Evolutionary conservation across 1,140 invertebrate genomes (phyloP).

Genomic region (Pseudobourletiella spinata): DNA sequence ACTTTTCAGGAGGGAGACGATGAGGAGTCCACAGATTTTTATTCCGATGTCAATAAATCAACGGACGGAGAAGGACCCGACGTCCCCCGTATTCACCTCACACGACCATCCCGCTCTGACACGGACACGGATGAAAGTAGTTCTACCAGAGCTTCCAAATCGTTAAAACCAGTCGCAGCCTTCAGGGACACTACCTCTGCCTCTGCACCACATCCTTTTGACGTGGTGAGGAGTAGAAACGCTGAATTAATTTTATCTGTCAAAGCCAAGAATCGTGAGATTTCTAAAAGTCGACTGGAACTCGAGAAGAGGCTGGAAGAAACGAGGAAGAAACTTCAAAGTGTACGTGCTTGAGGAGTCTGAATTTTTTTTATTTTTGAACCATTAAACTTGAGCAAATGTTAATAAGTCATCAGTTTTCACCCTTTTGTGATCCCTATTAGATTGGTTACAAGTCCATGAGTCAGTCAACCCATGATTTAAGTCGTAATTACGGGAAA

Average conservation of each 20-base stretch:
- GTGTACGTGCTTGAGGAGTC: constrained; percentile 63
- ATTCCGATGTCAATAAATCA: constrained; percentile 34
- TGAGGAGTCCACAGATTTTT: constrained; percentile 53
- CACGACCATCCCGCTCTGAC: constrained; percentile 15
- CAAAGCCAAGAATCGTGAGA: constrained; percentile 48
- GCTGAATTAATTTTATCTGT: constrained; percentile 35
- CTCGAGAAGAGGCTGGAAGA: constrained; percentile 74
- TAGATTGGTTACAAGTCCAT: constrained; percentile 37
- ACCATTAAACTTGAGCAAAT: background rate
- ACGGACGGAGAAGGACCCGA: constrained; percentile 33
- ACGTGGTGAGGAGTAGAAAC: constrained; percentile 31
- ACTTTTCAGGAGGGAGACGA: constrained; percentile 63
- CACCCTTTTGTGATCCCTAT: no score
- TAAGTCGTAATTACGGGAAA: constrained; percentile 26
- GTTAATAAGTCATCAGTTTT: background rate
- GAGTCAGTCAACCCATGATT: constrained; percentile 35
- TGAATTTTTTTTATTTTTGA: constrained; percentile 8
- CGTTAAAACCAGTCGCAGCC: constrained; percentile 8
- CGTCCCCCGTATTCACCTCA: background rate
- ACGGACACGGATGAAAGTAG: constrained; percentile 34
- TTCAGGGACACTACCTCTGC: constrained; percentile 12
- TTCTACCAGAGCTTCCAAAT: constrained; percentile 19
- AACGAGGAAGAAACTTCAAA: constrained; percentile 76
- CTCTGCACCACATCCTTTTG: constrained; percentile 20
- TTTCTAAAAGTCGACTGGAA: constrained; percentile 67